These are phyloP conservation scores for Dipodomys ordii DNA, from an alignment of 2,113 vertebrate species.

Conservation along the genomic window DNA sequence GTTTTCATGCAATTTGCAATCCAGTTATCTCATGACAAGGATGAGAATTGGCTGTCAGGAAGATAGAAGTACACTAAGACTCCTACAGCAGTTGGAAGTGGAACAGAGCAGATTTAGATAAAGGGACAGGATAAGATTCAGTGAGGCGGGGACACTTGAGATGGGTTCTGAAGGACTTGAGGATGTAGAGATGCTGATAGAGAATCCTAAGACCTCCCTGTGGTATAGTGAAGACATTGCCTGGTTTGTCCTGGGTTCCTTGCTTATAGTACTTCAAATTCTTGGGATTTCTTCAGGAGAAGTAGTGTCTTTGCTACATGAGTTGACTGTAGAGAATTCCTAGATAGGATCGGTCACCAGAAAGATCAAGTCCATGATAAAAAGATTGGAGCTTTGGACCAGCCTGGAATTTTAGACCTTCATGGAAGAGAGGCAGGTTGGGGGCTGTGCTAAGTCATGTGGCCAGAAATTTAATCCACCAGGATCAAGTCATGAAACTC, in stretches of 20 bases:
- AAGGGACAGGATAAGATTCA: not conserved
- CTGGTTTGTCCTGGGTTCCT: not conserved
- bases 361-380: not conserved
- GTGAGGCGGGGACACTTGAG: too few species aligned
- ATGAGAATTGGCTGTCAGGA: not conserved
- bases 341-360: not conserved
- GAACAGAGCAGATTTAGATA: not conserved
- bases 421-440: not conserved
- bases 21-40: not conserved
- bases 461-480: not conserved
- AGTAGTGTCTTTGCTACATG: not conserved
- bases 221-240: not conserved
- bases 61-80: not conserved
- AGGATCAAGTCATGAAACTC: not conserved
- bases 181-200: not conserved
- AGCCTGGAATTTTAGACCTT: not conserved
- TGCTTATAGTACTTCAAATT: not conserved
- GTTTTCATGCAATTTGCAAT: constrained; percentile 29
- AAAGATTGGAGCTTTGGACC: not conserved
- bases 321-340: not conserved
- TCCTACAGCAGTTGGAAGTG: not conserved
- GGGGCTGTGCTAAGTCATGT: not conserved
- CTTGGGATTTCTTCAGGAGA: not conserved
- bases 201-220: not conserved
- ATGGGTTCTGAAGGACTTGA: not conserved